A percentile compares a stretch with the other conserved stretches of the same genome.
phyloP scores from a whole-genome alignment of 1,140 invertebrate genomes.

The Magallana gigas region DNA sequence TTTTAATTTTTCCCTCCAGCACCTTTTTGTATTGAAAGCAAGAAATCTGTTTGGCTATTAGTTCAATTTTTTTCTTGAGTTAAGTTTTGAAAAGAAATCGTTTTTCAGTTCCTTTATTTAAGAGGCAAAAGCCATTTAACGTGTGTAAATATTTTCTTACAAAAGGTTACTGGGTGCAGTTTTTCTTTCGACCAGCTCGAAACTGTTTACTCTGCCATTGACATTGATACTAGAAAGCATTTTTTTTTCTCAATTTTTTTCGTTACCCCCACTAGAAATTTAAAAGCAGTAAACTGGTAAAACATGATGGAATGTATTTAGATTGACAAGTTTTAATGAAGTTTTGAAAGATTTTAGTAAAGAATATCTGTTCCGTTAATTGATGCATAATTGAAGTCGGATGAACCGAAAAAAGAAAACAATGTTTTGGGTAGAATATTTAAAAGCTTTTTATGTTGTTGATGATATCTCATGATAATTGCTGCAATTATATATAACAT shows the following conservation, averaged over 20 bases:
- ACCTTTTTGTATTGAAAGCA: no score
- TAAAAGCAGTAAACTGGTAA: slow-evolving; percentile 9
- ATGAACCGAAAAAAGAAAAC: no score
- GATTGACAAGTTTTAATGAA: neutral
- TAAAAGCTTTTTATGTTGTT: no score
- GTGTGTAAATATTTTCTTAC: slow-evolving; percentile 35
- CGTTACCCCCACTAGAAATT: neutral
- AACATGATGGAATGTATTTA: slow-evolving; percentile 12
- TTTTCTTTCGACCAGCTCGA: neutral
- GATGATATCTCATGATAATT: no score
- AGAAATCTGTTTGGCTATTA: neutral
- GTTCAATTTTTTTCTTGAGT: slow-evolving; percentile 5
- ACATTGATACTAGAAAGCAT: neutral
- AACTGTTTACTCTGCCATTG: slow-evolving; percentile 9
- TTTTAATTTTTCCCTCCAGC: no score
- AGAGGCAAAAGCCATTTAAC: slow-evolving; percentile 20
- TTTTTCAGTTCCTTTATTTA: neutral
- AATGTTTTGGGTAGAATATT: no score
- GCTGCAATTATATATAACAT: no score
- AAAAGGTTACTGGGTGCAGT: slow-evolving; percentile 30
- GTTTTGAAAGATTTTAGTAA: neutral
- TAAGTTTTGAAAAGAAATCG: slow-evolving; percentile 9
- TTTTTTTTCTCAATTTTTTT: neutral
- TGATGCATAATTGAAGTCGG: no score
- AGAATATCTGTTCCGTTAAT: no score